These are phyloP conservation scores for Eriosoma lanigerum DNA, from an alignment of 1,140 invertebrate genomes.

Conservation along the genomic window DNA sequence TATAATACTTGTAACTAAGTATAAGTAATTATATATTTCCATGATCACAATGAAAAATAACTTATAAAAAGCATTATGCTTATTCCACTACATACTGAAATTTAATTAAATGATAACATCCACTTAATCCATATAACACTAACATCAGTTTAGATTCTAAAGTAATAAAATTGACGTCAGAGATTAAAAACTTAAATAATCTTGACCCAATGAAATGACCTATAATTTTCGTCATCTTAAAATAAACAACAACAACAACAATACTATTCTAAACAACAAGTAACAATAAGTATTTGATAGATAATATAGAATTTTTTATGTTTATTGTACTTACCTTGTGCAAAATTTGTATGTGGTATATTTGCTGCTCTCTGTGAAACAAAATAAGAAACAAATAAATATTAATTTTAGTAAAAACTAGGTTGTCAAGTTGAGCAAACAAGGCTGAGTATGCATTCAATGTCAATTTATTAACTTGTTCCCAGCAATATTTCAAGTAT, in stretches of 20 bases:
- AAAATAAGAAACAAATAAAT: slow-evolving; percentile 40
- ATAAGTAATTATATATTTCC: not conserved
- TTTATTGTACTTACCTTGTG: slow-evolving; percentile 47
- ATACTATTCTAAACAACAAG: not conserved
- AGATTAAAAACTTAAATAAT: slow-evolving; percentile 29
- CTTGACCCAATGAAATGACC: not conserved
- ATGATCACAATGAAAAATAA: not conserved
- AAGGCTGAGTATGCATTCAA: slow-evolving; percentile 24
- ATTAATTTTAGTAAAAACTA: slow-evolving; percentile 13
- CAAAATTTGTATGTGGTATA: slow-evolving; percentile 38
- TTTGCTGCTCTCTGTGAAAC: slow-evolving; percentile 46
- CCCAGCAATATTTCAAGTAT: slow-evolving; percentile 3
- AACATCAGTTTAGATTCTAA: not conserved
- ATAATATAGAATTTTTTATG: not conserved
- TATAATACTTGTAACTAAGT: no score
- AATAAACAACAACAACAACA: slow-evolving; percentile 17
- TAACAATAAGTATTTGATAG: not conserved
- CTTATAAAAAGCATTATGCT: not conserved
- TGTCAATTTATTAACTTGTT: slow-evolving; percentile 21
- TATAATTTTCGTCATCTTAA: not conserved
- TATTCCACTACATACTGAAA: not conserved
- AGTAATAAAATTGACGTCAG: slow-evolving; percentile 20
- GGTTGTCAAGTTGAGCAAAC: not conserved
- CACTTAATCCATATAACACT: not conserved
- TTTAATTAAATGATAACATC: not conserved